Evolutionary conservation across 2,113 vertebrate species (phyloP), one percentile per base, ranked within the genome.

Genomic region (Genyomyrus donnyi): DNA sequence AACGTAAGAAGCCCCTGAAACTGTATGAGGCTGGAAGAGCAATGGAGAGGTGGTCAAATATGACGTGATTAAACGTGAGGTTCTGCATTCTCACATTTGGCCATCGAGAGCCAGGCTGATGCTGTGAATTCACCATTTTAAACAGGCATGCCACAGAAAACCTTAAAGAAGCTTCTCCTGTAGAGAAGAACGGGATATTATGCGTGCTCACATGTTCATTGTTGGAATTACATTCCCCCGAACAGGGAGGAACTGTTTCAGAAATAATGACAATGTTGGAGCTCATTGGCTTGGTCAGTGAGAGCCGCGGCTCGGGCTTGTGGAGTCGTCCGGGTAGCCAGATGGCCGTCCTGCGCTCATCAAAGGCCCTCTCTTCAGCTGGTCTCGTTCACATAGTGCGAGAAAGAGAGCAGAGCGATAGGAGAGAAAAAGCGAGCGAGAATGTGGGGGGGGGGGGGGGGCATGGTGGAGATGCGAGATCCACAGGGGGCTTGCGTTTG

Each of bases 341-440:
- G 49, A 89, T 45, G 66, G 88, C 88, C 10, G 1, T 53, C 83
- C 80, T 46, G 80, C 1, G 0, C 70, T 91, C 91, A 90, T 90
- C 86, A 88, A 90, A 91, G 74, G 62, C 3, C 3, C 27, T 31
- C 52, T 19, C 62, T 77, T 49, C 66, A 50, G 15, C 52, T n/a
- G 45, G 52, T 50, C 52, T 31, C 48, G 6, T 31, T 15, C 88
- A 27, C 45, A 89, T 42, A 89, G 70, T 19, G 53, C 39, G 24
- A 45, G 58, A 89, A 86, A 87, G 39, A 35, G 74, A 8, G 48
- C 15, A 0, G 35, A 62, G 50, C 3, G 27, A 52, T 56, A 74
- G 1, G 46, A 85, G 42, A 17, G 50, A 50, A 88, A 80, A 77
- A 50, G 27, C 88, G 1, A 11, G 31, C 24, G 2, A 9, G 42